phyloP scores from a whole-genome alignment of 2,113 vertebrate genomes.

The Drymodes brunneopygia region DNA sequence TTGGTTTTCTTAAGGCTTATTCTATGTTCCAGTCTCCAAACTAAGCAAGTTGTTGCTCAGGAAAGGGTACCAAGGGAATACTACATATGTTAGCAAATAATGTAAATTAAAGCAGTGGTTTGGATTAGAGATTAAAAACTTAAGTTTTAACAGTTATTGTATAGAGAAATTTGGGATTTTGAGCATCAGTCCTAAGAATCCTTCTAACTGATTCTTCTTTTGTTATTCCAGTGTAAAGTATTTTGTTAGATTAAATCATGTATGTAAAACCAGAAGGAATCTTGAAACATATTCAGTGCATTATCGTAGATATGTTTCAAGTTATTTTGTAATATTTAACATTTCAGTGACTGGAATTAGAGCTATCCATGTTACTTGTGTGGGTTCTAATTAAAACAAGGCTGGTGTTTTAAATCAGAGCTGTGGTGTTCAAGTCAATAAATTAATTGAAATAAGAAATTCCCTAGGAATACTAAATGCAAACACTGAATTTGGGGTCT shows the following conservation, averaged over 20 bases:
- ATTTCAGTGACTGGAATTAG: neutral
- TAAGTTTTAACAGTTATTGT: neutral
- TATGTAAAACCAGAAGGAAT: neutral
- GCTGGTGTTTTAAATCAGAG: neutral
- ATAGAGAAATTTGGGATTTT: neutral
- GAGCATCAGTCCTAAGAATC: neutral
- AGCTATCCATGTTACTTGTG: neutral
- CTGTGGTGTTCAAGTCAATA: neutral
- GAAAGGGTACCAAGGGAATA: neutral
- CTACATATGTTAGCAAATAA: neutral
- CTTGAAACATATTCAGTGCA: neutral
- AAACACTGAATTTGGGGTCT: neutral
- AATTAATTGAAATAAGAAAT: neutral
- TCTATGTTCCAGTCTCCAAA: fast-evolving
- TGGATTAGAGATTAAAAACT: neutral
- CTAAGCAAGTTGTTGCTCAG: neutral
- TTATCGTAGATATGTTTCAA: neutral
- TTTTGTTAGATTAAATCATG: neutral
- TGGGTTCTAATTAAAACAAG: neutral
- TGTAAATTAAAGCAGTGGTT: neutral
- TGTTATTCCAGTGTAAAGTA: neutral
- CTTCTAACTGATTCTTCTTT: neutral
- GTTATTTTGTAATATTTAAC: neutral
- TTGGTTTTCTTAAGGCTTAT: neutral
- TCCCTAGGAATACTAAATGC: neutral